Percentiles rank a stretch among this genome's conserved stretches.
phyloP scores from a whole-genome alignment of 2,888 invertebrate species.

The Lithophane leautieri region DNA sequence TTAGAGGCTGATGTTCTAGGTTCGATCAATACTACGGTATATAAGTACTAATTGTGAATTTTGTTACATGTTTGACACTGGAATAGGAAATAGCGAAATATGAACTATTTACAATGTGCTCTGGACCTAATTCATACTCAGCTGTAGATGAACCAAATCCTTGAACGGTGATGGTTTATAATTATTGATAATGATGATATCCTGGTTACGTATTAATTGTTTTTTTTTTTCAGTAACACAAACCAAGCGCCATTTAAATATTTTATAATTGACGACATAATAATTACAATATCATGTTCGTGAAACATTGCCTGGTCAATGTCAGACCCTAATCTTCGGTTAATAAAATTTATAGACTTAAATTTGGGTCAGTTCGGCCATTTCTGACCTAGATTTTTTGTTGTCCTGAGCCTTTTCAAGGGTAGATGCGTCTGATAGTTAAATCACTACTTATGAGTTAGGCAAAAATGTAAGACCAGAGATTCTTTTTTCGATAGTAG shows the following conservation, averaged over 20 bases:
- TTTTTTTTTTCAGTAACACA: slow-evolving; percentile 6
- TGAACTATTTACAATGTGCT: background rate
- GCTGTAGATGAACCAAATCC: background rate
- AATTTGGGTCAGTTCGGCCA: slow-evolving; percentile 49
- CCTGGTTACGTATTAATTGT: background rate
- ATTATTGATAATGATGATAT: background rate
- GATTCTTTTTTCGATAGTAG: slow-evolving; percentile 8
- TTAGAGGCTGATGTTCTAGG: background rate
- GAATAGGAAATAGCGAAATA: background rate
- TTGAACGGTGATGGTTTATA: background rate
- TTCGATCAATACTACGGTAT: background rate
- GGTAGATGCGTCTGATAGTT: slow-evolving; percentile 18
- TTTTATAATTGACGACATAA: slow-evolving; percentile 24
- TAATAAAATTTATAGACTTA: slow-evolving; percentile 42
- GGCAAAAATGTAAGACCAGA: background rate
- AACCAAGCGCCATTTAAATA: background rate
- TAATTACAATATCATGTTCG: slow-evolving; percentile 39
- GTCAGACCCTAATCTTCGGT: slow-evolving; percentile 45
- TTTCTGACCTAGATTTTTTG: slow-evolving; percentile 36
- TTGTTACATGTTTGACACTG: no score
- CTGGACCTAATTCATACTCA: background rate
- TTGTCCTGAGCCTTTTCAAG: slow-evolving; percentile 27
- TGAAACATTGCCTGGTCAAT: slow-evolving; percentile 54
- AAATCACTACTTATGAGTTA: background rate
- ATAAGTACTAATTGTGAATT: background rate